These are phyloP conservation scores for Tylochromis polylepis DNA, from an alignment of 2,113 vertebrate species.

Conservation along the genomic window DNA sequence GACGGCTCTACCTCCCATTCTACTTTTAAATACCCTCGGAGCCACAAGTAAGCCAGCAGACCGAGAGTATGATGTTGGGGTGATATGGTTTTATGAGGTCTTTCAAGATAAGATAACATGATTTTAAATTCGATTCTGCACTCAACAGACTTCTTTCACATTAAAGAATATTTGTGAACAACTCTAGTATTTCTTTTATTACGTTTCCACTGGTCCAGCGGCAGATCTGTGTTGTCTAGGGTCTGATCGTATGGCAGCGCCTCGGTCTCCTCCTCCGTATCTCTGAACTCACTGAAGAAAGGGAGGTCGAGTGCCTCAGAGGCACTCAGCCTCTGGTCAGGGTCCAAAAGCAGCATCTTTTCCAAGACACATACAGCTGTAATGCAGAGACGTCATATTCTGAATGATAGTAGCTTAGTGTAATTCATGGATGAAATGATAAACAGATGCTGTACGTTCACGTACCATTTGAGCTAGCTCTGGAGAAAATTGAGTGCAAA, in stretches of 20 bases:
- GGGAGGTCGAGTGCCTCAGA: constrained; percentile 83
- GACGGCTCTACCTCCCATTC: neutral
- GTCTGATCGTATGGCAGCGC: constrained; percentile 89
- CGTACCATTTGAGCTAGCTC: constrained; percentile 82
- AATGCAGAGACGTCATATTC: neutral
- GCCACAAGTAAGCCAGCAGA: neutral
- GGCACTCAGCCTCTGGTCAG: constrained; percentile 84
- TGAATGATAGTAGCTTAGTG: neutral
- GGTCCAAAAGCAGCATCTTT: constrained; percentile 91
- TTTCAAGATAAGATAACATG: rapidly evolving
- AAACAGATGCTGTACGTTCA: neutral
- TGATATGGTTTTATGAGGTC: rapidly evolving
- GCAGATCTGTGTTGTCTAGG: constrained; percentile 86
- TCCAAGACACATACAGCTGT: constrained; percentile 88
- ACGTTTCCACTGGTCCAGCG: constrained; percentile 93
- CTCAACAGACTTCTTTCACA: neutral
- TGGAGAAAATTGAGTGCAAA: constrained; percentile 82
- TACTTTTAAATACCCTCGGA: neutral
- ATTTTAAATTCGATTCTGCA: neutral
- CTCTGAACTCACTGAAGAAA: constrained; percentile 84
- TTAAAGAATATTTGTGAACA: neutral
- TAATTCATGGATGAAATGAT: neutral
- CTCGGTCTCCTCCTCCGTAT: constrained; percentile 84
- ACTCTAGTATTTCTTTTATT: constrained; percentile 20
- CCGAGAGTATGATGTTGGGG: neutral